Evolutionary conservation across 2,113 vertebrate species (phyloP), one percentile per base, ranked within the genome.

Genomic region (Stomatorhinus ivindoensis): DNA sequence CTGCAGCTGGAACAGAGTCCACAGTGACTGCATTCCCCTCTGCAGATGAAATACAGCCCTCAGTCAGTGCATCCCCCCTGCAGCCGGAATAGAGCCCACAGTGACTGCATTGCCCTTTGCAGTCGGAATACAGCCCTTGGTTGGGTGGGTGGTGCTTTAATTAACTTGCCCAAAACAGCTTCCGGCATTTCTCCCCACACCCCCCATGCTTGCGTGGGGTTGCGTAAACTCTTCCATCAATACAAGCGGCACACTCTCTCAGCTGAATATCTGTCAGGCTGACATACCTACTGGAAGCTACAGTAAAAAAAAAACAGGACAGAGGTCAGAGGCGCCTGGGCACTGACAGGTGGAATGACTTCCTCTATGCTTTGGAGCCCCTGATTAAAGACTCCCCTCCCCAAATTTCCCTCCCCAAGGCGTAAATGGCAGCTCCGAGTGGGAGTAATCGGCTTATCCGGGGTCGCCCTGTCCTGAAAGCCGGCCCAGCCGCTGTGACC

Each of bases 251-350:
- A 87, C 90, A 92, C 92, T 92, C 91, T 92, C 93, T 88, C 90
- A 91, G 91, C 93, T 51, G 24, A 80, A 47, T 46, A 73, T 44
- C 93, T 94, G 94, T 95, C 95, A 95, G 92, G 94, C 95, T 95
- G 94, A 94, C 94, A 94, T 93, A 93, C 93, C 94, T 94, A 94
- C 95, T 95, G 95, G 94, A 91, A 91, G 92, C 93, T 94, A 93
- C 94, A 94, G 93, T 94, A 95, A 93, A 53, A 19, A 93, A 53
- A 17, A 19, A 15, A 48, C 92, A 76, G 91, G 92, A 92, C 92
- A 91, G 91, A 93, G 93, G 89, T 83, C 44, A 91, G 92, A 93
- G 92, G 92, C 92, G 93, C 94, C 91, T 94, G 91, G 91, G 47
- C 88, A 89, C 84, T 91, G 93, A 93, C 91, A 91, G 93, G 91